These are phyloP conservation scores for Cydia amplana DNA, from an alignment of 1,140 invertebrate species.

Conservation along the genomic window DNA sequence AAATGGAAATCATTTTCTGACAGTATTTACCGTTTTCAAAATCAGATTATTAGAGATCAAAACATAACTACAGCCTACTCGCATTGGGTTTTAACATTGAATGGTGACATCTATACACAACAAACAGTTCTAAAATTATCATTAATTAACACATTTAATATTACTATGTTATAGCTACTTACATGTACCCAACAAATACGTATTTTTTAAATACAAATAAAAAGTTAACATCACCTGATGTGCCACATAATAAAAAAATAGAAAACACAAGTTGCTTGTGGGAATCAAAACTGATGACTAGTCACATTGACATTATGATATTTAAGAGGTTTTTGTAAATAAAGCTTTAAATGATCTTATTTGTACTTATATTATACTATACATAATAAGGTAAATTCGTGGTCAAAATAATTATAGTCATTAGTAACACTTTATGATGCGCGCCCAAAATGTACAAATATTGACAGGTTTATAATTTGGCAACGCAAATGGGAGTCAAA, in stretches of 20 bases:
- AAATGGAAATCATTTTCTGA: no score
- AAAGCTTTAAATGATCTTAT: neutral
- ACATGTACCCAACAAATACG: neutral
- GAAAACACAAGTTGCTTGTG: neutral
- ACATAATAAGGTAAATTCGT: constrained; percentile 9
- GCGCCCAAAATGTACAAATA: neutral
- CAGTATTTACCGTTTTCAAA: neutral
- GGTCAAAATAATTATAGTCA: constrained; percentile 12
- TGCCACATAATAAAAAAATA: neutral
- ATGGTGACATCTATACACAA: neutral
- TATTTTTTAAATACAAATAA: neutral
- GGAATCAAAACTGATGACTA: constrained; percentile 18
- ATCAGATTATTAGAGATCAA: neutral
- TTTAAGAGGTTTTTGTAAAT: neutral
- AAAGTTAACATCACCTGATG: neutral
- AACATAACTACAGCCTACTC: neutral
- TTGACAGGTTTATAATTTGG: neutral
- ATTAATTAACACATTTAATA: neutral
- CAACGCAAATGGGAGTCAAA: constrained; percentile 4
- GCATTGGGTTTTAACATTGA: neutral
- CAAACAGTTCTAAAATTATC: neutral
- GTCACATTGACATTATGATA: neutral
- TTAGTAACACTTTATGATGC: no score
- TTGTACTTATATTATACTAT: neutral
- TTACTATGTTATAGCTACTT: neutral